Evolutionary conservation across 2,797 vertebrate genomes (phyloP).

Genomic region (Lepilemur septentrionalis): DNA sequence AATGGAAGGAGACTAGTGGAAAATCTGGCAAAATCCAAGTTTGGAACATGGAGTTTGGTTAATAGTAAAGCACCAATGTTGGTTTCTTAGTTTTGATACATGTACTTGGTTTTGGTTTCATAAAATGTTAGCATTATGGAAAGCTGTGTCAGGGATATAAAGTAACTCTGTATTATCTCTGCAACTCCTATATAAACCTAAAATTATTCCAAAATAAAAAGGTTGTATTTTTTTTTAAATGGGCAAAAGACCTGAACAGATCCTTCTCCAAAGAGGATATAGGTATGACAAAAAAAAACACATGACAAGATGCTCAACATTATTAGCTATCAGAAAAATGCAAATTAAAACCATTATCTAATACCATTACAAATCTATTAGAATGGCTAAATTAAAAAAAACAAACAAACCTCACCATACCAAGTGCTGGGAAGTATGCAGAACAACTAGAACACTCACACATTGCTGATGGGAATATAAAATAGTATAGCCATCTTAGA

Average conservation of each 20-base stretch:
- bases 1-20: not conserved
- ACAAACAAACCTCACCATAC: not conserved
- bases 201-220: not conserved
- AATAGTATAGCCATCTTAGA: not conserved
- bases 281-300: not conserved
- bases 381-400: not conserved
- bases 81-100: constrained; percentile 7
- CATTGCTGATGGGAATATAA: not conserved
- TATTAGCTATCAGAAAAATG: constrained; percentile 18
- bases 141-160: not conserved
- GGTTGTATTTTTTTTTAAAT: not conserved
- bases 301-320: not conserved
- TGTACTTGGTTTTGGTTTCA: not conserved
- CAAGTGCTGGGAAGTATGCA: not conserved
- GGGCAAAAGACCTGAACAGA: not conserved
- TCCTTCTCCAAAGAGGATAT: not conserved
- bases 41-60: constrained; percentile 20
- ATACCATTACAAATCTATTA: not conserved
- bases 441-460: not conserved
- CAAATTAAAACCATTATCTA: not conserved
- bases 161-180: not conserved
- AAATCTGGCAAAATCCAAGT: not conserved
- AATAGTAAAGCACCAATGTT: not conserved
- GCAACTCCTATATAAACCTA: not conserved
- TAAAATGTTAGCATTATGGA: not conserved